Base-by-base conservation (phyloP, 2,888 invertebrate genomes). In the Ernsta delagoae region DNA sequence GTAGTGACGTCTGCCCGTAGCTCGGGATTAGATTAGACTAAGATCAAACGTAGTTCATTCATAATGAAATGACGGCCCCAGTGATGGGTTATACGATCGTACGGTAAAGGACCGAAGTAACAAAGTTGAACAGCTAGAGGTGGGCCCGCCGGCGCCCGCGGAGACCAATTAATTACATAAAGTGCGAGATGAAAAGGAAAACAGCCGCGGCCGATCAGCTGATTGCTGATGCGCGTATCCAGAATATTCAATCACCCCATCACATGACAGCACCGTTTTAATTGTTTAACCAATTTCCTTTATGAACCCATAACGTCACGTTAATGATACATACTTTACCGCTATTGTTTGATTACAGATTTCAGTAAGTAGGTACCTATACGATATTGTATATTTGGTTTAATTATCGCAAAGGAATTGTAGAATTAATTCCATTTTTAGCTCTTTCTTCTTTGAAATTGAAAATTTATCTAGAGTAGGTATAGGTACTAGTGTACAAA, bases 131-230 rank as follows among this genome's bases (percentile, higher is more conserved):
- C 81, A 80, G 79, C 79, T 77, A 78, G 78, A 79, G 72, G 72
- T 75, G 71, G 64, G 71, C 72, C 67, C 84, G 83, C 87, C 86
- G 79, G 86, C 83, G 83, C 88, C 87, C 80, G 87, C 82, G 82
- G 90, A 83, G 83, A 78, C 75, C 83, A 80, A 89, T 90, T 92
- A 89, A 91, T 92, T 90, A 87, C 85, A 86, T 85, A 77, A 86
- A 88, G 83, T 84, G 85, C 83, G 88, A 88, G 89, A 89, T 88
- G 90, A 90, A 90, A 89, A 87, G 87, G 88, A 88, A 89, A 88
- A 83, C 82, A 80, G 71, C 80, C 80, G 80, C 75, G 77, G 75
- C 74, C 86, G 85, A 90, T 89, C 92, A 91, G 92, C 91, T 92
- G 91, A 89, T 90, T 86, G 54, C 34, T 89, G 85, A 80, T 79